Evolutionary conservation across 2,113 vertebrate genomes (phyloP), one percentile per base, ranked within the genome.

Genomic region (Desmodus rotundus): DNA sequence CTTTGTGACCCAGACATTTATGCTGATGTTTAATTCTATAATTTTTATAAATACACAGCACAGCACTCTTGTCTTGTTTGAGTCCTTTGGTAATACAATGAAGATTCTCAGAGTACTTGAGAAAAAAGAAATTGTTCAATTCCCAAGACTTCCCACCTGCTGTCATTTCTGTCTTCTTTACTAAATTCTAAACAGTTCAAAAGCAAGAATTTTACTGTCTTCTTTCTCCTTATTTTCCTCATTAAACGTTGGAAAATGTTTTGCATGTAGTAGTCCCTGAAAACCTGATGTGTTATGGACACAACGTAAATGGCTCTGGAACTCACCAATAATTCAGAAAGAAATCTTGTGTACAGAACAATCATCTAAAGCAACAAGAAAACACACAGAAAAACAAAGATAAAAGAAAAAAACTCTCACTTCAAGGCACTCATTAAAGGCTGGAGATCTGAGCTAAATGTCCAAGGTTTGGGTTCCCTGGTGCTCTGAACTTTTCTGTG

Each of bases 11-110:
- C 19, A 26, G 33, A 93, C 28, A 91, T 87, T 85, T 83, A 56
- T 26, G 19, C 15, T 96, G 90, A 92, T 16, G 80, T 70, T 41
- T 85, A 84, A 85, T 81, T 95, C 65, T 81, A 38, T 81, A 76
- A 58, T 87, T 87, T 93, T 94, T 84, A 67, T 82, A 85, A 96
- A 85, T 85, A 61, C 15, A 22, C n/a, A 85, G n/a, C 2, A 87
- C 10, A 72, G 36, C 84, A 31, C n/a, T 33, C 6, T 68, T 50
- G 13, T 36, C 20, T 76, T 28, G 47, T 52, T n/a, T 1, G 1
- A 7, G 11, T 80, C n/a, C 91, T 95, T 82, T 45, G 76, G 4
- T 36, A 92, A 82, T 19, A 90, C 63, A 72, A 5, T 67, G 56
- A 65, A 12, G 28, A 84, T 68, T 92, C 31, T 50, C 76, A 61